These are phyloP conservation scores for Drosophila picticornis DNA, from an alignment of 2,888 invertebrate genomes.

Conservation along the genomic window DNA sequence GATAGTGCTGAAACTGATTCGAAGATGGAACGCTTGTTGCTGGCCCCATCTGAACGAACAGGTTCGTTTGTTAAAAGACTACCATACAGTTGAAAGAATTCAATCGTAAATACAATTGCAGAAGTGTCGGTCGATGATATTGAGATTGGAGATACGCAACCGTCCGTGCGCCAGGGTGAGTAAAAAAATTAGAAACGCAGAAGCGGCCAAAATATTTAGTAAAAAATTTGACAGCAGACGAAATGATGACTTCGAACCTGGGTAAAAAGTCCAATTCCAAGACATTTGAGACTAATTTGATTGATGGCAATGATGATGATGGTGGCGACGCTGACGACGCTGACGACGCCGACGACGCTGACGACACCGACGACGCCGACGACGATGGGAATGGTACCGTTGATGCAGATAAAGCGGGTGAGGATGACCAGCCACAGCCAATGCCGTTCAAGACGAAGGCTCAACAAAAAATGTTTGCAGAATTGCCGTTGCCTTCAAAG, in stretches of 20 bases:
- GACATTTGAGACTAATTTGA: not conserved
- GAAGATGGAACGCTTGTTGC: not conserved
- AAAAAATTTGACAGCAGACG: not conserved
- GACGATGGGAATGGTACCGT: not conserved
- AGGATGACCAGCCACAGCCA: not conserved
- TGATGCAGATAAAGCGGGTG: not conserved
- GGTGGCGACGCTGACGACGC: no score
- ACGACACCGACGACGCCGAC: not conserved
- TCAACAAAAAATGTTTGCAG: slow-evolving; percentile 66
- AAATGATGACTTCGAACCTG: not conserved
- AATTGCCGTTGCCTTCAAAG: slow-evolving; percentile 5
- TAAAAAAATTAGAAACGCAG: not conserved
- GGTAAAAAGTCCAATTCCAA: not conserved
- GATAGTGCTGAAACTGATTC: not conserved
- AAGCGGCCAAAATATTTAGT: not conserved
- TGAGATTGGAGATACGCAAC: not conserved
- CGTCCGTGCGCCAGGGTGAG: not conserved
- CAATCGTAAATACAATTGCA: not conserved
- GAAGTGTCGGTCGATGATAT: not conserved
- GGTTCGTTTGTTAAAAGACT: not conserved
- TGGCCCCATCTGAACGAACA: not conserved
- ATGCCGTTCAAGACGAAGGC: slow-evolving; percentile 66
- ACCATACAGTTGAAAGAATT: not conserved
- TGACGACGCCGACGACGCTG: not conserved
- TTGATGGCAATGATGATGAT: not conserved